Evolutionary conservation across 2,888 invertebrate species (phyloP).

Genomic region (Barypeithes pellucidus): DNA sequence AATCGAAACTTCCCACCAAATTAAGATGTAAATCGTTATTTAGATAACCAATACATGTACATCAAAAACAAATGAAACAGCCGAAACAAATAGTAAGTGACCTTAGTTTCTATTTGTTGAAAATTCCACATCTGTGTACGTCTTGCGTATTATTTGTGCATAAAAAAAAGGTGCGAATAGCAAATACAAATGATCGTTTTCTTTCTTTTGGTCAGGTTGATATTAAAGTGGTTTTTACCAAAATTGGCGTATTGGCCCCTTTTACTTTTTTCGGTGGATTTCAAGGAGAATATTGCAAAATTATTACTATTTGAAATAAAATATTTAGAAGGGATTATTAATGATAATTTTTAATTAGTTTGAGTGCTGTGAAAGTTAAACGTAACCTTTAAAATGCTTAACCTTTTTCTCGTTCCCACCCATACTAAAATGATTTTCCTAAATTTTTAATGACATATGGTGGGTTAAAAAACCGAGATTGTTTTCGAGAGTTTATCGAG

Average conservation of each 20-base stretch:
- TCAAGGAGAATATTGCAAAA: constrained; percentile 22
- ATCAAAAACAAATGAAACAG: background rate
- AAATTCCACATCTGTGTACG: constrained; percentile 9
- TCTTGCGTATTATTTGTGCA: background rate
- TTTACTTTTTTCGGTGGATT: constrained; percentile 25
- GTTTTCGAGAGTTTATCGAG: no score
- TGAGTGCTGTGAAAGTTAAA: background rate
- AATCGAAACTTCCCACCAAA: background rate
- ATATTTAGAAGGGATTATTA: constrained; percentile 3
- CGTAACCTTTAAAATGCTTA: constrained; percentile 4
- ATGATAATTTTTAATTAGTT: constrained; percentile 14
- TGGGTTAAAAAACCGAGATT: no score
- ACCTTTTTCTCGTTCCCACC: constrained; percentile 4
- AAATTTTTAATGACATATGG: background rate
- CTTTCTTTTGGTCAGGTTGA: background rate
- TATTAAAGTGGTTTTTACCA: constrained; percentile 17
- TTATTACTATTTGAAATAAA: background rate
- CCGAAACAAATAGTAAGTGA: background rate
- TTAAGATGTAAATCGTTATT: no score
- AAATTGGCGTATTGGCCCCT: constrained; percentile 25
- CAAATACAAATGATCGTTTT: background rate
- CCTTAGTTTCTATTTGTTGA: constrained; percentile 20
- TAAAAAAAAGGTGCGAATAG: constrained; percentile 3
- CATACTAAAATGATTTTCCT: background rate
- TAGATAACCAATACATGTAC: background rate